A percentile compares a stretch with the other conserved stretches of the same genome.
phyloP scores from a whole-genome alignment of 2,888 invertebrate genomes.

The Erebia palarica region DNA sequence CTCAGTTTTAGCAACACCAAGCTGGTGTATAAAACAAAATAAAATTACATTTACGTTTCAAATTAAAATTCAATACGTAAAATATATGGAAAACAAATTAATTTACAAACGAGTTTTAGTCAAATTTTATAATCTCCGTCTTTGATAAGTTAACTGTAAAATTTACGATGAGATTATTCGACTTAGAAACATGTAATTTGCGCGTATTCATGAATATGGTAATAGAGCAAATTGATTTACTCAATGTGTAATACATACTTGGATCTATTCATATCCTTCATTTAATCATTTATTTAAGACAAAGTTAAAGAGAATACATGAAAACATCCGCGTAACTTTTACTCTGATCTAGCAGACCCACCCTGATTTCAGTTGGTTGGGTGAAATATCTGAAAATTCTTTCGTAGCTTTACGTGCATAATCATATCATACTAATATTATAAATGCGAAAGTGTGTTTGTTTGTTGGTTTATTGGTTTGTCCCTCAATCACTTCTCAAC shows the following conservation, averaged over 20 bases:
- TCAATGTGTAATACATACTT: constrained; percentile 7
- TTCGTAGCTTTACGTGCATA: too few relatives aligned
- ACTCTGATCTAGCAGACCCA: too few relatives aligned
- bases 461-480: too few relatives aligned
- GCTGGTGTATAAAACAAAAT: neutral
- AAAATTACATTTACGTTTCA: neutral
- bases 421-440: too few relatives aligned
- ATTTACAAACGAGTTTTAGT: neutral
- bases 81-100: neutral
- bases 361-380: too few relatives aligned
- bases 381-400: too few relatives aligned
- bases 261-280: neutral
- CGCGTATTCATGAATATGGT: constrained; percentile 17
- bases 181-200: constrained; percentile 13
- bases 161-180: constrained; percentile 16
- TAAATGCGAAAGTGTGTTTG: too few relatives aligned
- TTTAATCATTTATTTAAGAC: neutral
- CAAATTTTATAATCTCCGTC: neutral
- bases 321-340: neutral
- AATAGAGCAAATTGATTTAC: constrained; percentile 11
- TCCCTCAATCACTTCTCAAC: too few relatives aligned
- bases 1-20: too few relatives aligned
- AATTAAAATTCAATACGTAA: neutral
- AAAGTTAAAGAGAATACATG: neutral
- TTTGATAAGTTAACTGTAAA: constrained; percentile 17